Evolutionary conservation across 2,888 invertebrate species (phyloP).

Genomic region (Ichneumon xanthorius): DNA sequence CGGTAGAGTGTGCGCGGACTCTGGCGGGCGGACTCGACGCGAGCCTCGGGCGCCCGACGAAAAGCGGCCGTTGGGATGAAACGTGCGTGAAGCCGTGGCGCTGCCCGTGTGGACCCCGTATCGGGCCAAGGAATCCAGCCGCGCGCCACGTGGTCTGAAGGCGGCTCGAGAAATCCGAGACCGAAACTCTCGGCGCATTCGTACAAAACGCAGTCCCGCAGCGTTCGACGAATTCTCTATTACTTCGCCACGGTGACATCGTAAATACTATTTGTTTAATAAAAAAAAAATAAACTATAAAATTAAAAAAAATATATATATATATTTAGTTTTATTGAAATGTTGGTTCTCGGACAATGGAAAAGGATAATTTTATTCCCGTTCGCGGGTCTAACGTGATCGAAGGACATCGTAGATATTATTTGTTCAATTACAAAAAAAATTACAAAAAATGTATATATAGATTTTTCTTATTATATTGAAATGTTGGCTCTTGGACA

Average conservation of each 20-base stretch:
- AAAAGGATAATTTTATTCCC: neutral
- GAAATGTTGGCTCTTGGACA: neutral
- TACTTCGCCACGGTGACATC: neutral
- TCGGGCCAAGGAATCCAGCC: slow-evolving; percentile 67
- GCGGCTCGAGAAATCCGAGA: slow-evolving; percentile 51
- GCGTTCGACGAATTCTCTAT: neutral
- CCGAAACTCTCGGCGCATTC: slow-evolving; percentile 26
- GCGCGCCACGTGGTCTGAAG: slow-evolving; percentile 71
- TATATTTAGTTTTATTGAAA: neutral
- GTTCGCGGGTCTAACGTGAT: neutral
- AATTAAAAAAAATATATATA: neutral
- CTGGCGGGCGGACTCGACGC: neutral
- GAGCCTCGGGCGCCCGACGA: slow-evolving; percentile 22
- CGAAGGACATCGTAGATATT: neutral
- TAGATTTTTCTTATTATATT: neutral
- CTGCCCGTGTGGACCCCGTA: slow-evolving; percentile 70
- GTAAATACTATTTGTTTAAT: neutral
- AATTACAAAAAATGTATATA: neutral
- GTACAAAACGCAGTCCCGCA: neutral
- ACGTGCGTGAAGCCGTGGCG: slow-evolving; percentile 65
- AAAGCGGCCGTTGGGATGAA: slow-evolving; percentile 56
- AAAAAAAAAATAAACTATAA: neutral
- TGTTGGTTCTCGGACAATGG: neutral
- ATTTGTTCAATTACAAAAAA: neutral
- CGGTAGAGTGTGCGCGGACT: slow-evolving; percentile 2